A percentile compares a stretch with the other conserved stretches of the same genome.
These are phyloP conservation scores for Agriotes lineatus DNA, from an alignment of 2,888 invertebrate species.

Conservation along the genomic window DNA sequence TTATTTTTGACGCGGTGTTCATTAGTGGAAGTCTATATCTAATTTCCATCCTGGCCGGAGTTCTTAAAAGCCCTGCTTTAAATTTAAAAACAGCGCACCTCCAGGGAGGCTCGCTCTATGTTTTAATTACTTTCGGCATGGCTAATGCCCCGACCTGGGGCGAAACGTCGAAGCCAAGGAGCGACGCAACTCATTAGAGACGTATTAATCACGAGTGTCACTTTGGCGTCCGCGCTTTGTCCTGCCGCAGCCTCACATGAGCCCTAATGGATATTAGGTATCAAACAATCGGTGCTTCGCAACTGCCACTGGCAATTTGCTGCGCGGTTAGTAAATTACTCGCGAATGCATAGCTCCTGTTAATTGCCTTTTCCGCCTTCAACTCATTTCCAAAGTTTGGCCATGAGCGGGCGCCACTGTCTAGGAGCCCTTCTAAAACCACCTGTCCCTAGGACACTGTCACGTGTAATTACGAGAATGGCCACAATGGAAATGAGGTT, in stretches of 20 bases:
- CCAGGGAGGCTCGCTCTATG: conserved; percentile 22
- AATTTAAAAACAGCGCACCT: conserved; percentile 35
- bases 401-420: too few species aligned
- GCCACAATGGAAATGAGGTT: too few species aligned
- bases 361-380: conserved; percentile 10
- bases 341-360: background rate
- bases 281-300: conserved; percentile 36
- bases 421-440: too few species aligned
- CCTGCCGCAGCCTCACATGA: conserved; percentile 39
- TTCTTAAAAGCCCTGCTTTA: conserved; percentile 38
- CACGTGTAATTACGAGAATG: too few species aligned
- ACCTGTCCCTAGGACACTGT: too few species aligned
- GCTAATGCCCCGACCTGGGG: conserved; percentile 33
- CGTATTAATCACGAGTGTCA: conserved; percentile 43
- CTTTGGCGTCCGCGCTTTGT: conserved; percentile 42
- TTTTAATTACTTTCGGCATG: conserved; percentile 40
- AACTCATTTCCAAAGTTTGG: too few species aligned
- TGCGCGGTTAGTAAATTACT: conserved; percentile 26
- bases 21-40: conserved; percentile 38
- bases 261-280: conserved; percentile 43
- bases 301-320: conserved; percentile 39
- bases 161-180: conserved; percentile 28
- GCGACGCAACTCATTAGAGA: conserved; percentile 42
- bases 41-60: conserved; percentile 36
- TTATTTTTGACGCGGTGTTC: conserved; percentile 35